phyloP scores from a whole-genome alignment of 2,797 vertebrate genomes.

The Myotis vivesi region DNA sequence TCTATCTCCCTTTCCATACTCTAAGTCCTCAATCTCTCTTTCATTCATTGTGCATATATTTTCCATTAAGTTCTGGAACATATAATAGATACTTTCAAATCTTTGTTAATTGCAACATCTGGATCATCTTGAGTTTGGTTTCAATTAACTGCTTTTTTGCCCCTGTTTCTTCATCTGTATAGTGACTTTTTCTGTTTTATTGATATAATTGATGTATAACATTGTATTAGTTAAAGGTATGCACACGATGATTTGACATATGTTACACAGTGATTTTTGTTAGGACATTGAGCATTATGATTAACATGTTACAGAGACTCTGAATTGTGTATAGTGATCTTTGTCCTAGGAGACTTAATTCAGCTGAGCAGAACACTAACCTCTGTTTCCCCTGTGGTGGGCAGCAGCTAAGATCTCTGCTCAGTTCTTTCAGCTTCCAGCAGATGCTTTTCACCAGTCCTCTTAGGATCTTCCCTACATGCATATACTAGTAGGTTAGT shows the following conservation, averaged over 20 bases:
- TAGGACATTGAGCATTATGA: not conserved
- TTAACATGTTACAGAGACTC: not conserved
- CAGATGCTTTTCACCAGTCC: not conserved
- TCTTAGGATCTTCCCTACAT: not conserved
- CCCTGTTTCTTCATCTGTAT: not conserved
- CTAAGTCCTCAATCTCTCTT: not conserved
- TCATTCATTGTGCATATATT: not conserved
- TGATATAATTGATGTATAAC: not conserved
- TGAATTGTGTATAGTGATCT: not conserved
- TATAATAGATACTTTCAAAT: not conserved
- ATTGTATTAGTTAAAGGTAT: not conserved
- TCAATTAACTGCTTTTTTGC: not conserved
- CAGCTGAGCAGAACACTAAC: not conserved
- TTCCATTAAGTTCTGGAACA: not conserved
- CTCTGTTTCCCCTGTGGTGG: not conserved
- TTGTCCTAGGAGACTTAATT: not conserved
- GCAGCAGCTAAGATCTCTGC: not conserved
- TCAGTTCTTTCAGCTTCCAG: not conserved
- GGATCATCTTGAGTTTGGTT: not conserved
- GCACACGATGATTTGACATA: not conserved
- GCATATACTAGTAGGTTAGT: not conserved
- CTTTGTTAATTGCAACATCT: not conserved
- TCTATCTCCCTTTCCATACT: no score
- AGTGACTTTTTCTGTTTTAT: not conserved
- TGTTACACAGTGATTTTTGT: not conserved